Conservation (phyloP, 2,888 invertebrate species). For the Drosophila villosipedis region DNA sequence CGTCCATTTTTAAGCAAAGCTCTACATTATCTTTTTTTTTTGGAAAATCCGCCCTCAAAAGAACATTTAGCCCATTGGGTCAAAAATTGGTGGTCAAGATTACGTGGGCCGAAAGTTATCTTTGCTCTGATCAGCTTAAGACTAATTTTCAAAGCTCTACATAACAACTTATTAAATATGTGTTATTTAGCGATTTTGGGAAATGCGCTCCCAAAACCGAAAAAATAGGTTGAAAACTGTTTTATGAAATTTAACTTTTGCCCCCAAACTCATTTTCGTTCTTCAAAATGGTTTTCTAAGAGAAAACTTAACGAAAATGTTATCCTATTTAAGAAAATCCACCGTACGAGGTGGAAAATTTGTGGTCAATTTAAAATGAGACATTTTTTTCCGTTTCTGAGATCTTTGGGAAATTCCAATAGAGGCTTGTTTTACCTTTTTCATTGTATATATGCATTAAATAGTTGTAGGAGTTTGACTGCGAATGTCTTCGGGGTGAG, state of each 20-base stretch:
- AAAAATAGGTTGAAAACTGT: not conserved
- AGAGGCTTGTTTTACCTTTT: not conserved
- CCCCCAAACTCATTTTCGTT: not conserved
- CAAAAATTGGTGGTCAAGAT: slow-evolving; percentile 7
- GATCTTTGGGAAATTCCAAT: not conserved
- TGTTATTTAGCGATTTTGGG: not conserved
- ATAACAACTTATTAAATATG: not conserved
- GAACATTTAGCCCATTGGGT: not conserved
- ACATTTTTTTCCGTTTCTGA: not conserved
- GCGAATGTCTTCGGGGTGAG: slow-evolving; percentile 24
- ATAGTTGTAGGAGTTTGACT: slow-evolving; percentile 44
- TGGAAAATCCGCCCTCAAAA: not conserved
- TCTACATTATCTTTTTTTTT: not conserved
- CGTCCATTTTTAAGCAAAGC: slow-evolving; percentile 8
- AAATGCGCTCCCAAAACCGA: not conserved
- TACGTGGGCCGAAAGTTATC: not conserved
- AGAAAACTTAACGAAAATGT: not conserved
- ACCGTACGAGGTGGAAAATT: not conserved
- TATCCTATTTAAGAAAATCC: not conserved
- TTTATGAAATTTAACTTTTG: not conserved
- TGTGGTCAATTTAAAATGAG: not conserved
- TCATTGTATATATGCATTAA: slow-evolving; percentile 38
- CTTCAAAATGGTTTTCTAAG: not conserved
- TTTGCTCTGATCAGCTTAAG: not conserved
- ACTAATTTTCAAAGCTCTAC: slow-evolving; percentile 6